Evolutionary conservation across 2,888 invertebrate genomes (phyloP), one percentile per base, ranked within the genome.

Genomic region (Argyresthia albistria): DNA sequence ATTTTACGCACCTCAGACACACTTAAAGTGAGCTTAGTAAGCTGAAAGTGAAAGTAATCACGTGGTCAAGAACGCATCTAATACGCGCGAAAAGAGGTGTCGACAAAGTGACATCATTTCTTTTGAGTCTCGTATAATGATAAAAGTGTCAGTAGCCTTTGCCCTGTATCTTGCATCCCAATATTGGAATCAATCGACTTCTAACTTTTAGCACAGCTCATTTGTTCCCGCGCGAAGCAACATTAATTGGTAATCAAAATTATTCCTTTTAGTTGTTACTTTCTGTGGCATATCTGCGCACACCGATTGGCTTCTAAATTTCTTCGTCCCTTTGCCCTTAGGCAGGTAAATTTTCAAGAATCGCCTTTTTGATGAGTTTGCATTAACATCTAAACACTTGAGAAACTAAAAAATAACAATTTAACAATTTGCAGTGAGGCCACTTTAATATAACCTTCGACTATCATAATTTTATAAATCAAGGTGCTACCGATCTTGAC

Each of bases 401-500:
- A 25, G 12, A 6, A 36, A 51, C 51, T 51, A 51, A 51, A 35
- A 37, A 43, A 12, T 46, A 39, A 52, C 46, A 16, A n/a, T 25
- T 25, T 25, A 25, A 25, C 25, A 2, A 39, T 37, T 52, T 46
- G 12, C 36, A 48, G 11, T 48, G 14, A 16, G 25, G n/a, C 39
- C 3, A 39, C 15, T 37, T 43, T 14, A 45, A 10, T 7, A 11
- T 14, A 51, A 43, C 9, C 35, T 35, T 36, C 35, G 36, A 14
- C 37, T 37, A 9, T 43, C 50, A 53, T 51, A 48, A 51, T 53
- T 55, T 54, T 52, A 54, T 53, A 53, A 45, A 43, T 43, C 53
- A 16, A 53, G 46, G 48, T 55, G 53, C 51, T 37, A 11, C n/a
- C 25, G 25, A 25, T 25, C 25, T 25, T 25, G 25, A 25, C 2